Evolutionary conservation across 2,888 invertebrate genomes (phyloP).

Genomic region (Cartodere bifasciata): DNA sequence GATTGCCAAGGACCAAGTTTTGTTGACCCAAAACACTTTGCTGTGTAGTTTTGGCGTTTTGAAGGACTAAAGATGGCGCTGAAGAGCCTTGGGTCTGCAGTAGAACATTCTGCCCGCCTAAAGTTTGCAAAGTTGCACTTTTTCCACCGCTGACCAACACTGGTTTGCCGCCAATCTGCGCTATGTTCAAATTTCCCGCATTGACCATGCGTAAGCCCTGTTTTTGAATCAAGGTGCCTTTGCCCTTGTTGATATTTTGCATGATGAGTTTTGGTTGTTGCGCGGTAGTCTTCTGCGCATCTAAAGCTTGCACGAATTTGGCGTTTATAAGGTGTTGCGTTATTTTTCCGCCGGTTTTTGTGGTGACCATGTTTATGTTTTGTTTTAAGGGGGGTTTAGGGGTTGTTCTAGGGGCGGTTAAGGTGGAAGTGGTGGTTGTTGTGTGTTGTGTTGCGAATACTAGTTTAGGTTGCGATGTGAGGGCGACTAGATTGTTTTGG

Average conservation of each 20-base stretch:
- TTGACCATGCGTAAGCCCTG: slow-evolving; percentile 37
- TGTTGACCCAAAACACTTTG: slow-evolving; percentile 25
- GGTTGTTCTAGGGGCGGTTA: slow-evolving; percentile 19
- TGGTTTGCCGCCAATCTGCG: slow-evolving; percentile 44
- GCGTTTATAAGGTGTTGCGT: slow-evolving; percentile 37
- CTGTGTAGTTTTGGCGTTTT: slow-evolving; percentile 21
- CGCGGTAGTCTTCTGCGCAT: slow-evolving; percentile 26
- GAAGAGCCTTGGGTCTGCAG: slow-evolving; percentile 27
- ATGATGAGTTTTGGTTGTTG: slow-evolving; percentile 25
- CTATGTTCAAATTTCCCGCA: slow-evolving; percentile 38
- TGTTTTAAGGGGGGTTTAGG: slow-evolving; percentile 21
- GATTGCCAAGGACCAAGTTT: slow-evolving; percentile 27
- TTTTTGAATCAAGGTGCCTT: slow-evolving; percentile 22
- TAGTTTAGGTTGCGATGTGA: slow-evolving; percentile 31
- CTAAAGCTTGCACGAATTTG: slow-evolving; percentile 31
- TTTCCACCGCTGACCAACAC: slow-evolving; percentile 40
- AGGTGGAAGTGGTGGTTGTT: slow-evolving; percentile 19
- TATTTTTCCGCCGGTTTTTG: slow-evolving; percentile 30
- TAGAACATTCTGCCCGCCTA: slow-evolving; percentile 36
- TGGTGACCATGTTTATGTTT: slow-evolving; percentile 17
- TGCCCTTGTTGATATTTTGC: slow-evolving; percentile 15
- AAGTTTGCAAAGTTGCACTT: slow-evolving; percentile 29
- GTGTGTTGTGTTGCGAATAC: slow-evolving; percentile 27
- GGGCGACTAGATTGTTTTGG: slow-evolving; percentile 36
- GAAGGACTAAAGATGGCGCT: slow-evolving; percentile 21